These are phyloP conservation scores for Theodoxus fluviatilis DNA, from an alignment of 2,888 invertebrate species.

Conservation along the genomic window DNA sequence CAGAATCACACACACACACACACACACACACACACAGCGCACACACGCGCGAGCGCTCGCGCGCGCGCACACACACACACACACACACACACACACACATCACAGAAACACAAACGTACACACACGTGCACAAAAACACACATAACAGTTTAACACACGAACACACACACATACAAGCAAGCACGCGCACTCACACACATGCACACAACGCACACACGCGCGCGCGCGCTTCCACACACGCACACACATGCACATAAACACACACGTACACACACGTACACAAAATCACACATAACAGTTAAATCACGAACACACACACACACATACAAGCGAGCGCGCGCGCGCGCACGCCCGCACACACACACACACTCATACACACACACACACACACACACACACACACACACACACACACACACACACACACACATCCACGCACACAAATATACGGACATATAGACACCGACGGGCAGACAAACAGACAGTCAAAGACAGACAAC, in stretches of 20 bases:
- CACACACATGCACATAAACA: neutral
- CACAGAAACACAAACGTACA: neutral
- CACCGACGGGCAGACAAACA: neutral
- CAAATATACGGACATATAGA: neutral
- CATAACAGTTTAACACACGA: too few species aligned
- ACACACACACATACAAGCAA: too few species aligned
- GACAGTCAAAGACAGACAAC: neutral
- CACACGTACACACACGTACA: neutral
- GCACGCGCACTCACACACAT: too few species aligned
- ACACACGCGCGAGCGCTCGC: too few species aligned
- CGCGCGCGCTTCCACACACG: too few species aligned
- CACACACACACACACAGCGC: too few species aligned
- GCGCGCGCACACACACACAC: neutral
- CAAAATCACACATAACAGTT: neutral
- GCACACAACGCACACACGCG: too few species aligned
- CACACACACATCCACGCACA: slow-evolving; percentile 12
- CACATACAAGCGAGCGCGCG: neutral
- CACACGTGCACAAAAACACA: neutral
- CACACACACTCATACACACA: too few species aligned
- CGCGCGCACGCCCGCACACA: too few species aligned
- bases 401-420: slow-evolving; percentile 6
- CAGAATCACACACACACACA: too few species aligned
- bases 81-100: neutral
- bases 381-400: too few species aligned
- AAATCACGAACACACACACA: neutral